Conservation (phyloP, 2,888 invertebrate genomes). For the Octodonta nipae region DNA sequence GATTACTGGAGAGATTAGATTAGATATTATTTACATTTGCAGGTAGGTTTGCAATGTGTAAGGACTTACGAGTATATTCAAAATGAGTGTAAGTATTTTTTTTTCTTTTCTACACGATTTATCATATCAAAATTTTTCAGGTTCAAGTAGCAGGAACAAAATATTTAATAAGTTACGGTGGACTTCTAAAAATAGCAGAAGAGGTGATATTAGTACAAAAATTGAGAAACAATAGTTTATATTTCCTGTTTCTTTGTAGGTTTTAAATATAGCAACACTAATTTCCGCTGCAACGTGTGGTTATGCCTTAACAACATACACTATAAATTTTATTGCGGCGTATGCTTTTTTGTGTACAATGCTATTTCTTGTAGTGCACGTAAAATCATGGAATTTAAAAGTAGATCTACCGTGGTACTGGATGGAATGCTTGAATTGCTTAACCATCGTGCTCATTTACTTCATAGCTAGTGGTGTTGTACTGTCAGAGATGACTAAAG, state of each 20-base stretch:
- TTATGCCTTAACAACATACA: conserved; percentile 7
- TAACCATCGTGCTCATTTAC: conserved; percentile 9
- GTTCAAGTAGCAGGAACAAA: conserved; percentile 12
- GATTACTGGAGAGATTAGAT: no score
- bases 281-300: conserved; percentile 8
- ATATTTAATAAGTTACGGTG: conserved; percentile 15
- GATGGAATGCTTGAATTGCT: conserved; percentile 15
- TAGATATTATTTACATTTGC: no score
- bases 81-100: no score
- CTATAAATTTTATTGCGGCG: conserved; percentile 7
- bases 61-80: no score
- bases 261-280: conserved; percentile 7
- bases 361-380: conserved; percentile 12
- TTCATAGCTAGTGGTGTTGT: conserved; percentile 11
- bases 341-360: conserved; percentile 12
- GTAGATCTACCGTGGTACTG: conserved; percentile 16
- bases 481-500: conserved; percentile 14
- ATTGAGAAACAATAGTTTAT: no score
- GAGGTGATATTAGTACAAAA: conserved; percentile 10
- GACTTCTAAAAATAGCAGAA: conserved; percentile 15
- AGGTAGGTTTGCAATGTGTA: no score
- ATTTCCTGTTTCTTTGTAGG: conserved; percentile 8
- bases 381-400: conserved; percentile 11
- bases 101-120: no score
- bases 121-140: no score